Conservation (phyloP, 2,113 vertebrate genomes). For the Chauna torquata region DNA sequence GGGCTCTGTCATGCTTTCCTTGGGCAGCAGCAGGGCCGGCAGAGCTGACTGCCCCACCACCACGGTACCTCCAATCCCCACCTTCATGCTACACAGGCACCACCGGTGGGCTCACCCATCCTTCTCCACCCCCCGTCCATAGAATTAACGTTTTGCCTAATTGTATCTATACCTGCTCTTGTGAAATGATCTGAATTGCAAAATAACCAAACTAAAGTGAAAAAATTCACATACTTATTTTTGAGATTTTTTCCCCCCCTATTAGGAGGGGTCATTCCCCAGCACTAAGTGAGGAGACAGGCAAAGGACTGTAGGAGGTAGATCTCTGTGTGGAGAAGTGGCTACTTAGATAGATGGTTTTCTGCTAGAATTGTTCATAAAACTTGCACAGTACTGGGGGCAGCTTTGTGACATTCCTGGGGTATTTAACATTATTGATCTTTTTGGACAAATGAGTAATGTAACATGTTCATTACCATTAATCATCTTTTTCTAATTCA, state of each 20-base stretch:
- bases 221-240: background rate
- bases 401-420: slow-evolving; percentile 43
- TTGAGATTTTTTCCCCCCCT: background rate
- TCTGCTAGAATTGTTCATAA: background rate
- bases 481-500: slow-evolving; percentile 52
- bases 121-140: background rate
- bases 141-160: background rate
- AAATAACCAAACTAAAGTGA: slow-evolving; percentile 19
- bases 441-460: slow-evolving; percentile 66
- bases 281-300: background rate
- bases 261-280: background rate
- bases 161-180: background rate
- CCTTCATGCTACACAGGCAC: background rate
- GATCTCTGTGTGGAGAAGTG: background rate
- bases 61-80: background rate
- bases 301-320: background rate
- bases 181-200: background rate
- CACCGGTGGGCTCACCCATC: background rate
- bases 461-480: slow-evolving; percentile 48
- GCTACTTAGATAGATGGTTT: background rate
- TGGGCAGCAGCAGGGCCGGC: background rate
- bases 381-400: slow-evolving; percentile 7
- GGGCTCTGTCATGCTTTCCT: background rate
- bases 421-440: slow-evolving; percentile 62
- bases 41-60: fast-evolving